A percentile compares a stretch with the other conserved stretches of the same genome.
Evolutionary conservation across 2,797 vertebrate genomes (phyloP).

Genomic region (Lacerta agilis): DNA sequence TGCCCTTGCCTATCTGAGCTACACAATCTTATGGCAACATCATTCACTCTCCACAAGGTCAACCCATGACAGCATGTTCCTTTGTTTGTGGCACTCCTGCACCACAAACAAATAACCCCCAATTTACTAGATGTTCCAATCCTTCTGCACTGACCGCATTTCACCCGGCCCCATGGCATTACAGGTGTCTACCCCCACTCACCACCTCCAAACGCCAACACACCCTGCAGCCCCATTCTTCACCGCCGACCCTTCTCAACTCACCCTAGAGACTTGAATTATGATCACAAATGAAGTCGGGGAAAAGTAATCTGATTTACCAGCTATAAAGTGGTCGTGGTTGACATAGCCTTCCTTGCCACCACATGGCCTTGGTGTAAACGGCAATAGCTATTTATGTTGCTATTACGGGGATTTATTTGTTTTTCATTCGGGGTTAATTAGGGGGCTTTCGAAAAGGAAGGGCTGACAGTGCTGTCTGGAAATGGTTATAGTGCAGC

Average conservation of each 20-base stretch:
- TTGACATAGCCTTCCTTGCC: constrained; percentile 37
- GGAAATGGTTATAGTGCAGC: constrained; percentile 52
- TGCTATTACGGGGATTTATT: constrained; percentile 69
- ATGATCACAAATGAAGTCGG: background rate
- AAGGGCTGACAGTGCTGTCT: constrained; percentile 59
- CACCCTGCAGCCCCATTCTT: background rate
- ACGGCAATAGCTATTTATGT: constrained; percentile 62
- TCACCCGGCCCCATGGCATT: background rate
- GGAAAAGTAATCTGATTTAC: constrained; percentile 28
- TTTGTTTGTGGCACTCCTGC: background rate
- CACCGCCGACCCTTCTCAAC: background rate
- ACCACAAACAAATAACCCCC: background rate
- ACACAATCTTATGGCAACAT: background rate
- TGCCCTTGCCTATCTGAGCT: background rate
- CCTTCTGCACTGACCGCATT: background rate
- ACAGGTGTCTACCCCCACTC: background rate
- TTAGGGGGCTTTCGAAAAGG: constrained; percentile 68
- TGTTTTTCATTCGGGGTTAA: constrained; percentile 74
- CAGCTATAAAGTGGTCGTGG: constrained; percentile 60
- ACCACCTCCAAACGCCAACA: background rate
- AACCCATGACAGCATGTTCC: background rate
- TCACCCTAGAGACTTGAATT: background rate
- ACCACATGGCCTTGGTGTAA: constrained; percentile 48
- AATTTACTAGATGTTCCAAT: background rate
- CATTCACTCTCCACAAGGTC: background rate